Evolutionary conservation across 2,113 vertebrate species (phyloP).

Genomic region (Nannospalax galili): DNA sequence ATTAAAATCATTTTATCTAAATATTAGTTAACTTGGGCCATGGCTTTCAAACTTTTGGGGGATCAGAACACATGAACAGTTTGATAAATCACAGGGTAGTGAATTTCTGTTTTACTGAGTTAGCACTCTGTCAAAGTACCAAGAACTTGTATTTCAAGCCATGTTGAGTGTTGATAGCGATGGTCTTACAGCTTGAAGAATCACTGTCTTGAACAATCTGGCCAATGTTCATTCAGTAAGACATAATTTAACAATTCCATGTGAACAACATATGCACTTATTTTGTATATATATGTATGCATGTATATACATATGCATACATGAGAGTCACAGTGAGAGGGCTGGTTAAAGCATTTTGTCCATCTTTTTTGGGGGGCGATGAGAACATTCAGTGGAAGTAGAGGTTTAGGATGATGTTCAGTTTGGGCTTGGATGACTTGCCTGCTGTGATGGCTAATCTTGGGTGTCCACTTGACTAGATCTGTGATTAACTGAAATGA

Average conservation of each 20-base stretch:
- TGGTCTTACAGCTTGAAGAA: background rate
- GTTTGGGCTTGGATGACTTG: background rate
- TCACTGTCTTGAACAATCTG: background rate
- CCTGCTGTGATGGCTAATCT: too few relatives aligned
- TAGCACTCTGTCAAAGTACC: background rate
- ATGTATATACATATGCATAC: background rate
- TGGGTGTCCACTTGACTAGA: too few relatives aligned
- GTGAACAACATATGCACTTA: background rate
- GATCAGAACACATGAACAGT: background rate
- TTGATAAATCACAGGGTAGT: background rate
- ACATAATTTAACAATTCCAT: background rate
- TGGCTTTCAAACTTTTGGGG: background rate
- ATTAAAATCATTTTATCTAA: slow-evolving; percentile 19
- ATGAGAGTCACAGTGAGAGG: too few relatives aligned
- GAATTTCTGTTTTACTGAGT: background rate
- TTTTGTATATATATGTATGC: background rate
- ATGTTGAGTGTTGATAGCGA: background rate
- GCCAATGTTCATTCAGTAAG: background rate
- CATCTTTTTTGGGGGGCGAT: background rate
- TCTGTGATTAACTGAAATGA: too few relatives aligned
- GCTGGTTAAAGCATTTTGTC: background rate
- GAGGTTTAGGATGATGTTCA: background rate
- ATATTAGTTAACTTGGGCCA: background rate
- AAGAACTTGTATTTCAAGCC: background rate
- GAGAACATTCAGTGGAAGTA: background rate